phyloP scores from a whole-genome alignment of 2,797 vertebrate species.

The Melanotaenia boesemani region DNA sequence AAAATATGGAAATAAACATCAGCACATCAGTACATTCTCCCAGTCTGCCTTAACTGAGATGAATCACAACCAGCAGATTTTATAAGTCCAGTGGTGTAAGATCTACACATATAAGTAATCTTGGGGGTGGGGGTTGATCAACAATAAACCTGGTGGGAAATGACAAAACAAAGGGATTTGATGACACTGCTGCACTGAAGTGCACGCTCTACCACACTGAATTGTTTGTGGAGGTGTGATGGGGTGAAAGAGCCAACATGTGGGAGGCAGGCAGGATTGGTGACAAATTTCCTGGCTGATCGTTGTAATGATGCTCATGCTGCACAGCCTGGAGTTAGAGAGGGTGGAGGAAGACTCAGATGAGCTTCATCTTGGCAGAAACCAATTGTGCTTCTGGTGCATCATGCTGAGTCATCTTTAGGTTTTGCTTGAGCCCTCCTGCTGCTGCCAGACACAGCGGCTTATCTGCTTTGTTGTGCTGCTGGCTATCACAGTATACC shows the following conservation, averaged over 20 bases:
- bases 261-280: constrained; percentile 40
- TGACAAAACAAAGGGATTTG: constrained; percentile 1
- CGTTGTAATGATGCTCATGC: constrained; percentile 13
- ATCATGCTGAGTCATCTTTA: constrained; percentile 21
- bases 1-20: neutral
- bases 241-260: constrained; percentile 21
- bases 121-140: neutral
- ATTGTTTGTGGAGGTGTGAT: constrained; percentile 34
- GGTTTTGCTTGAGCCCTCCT: neutral
- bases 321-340: constrained; percentile 25
- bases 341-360: constrained; percentile 26
- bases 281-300: constrained; percentile 30
- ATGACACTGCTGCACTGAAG: neutral
- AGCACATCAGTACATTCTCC: neutral
- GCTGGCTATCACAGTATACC: constrained; percentile 14
- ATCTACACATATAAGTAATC: neutral
- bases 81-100: constrained; percentile 1
- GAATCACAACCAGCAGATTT: constrained; percentile 10
- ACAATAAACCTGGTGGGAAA: neutral
- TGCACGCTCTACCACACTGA: neutral
- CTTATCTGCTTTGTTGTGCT: constrained; percentile 9
- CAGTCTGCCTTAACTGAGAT: neutral
- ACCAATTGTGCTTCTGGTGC: constrained; percentile 4
- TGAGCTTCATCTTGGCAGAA: constrained; percentile 27
- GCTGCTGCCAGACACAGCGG: neutral